Conservation (phyloP, 2,797 vertebrate species). For the Coregonus ussuriensis region DNA sequence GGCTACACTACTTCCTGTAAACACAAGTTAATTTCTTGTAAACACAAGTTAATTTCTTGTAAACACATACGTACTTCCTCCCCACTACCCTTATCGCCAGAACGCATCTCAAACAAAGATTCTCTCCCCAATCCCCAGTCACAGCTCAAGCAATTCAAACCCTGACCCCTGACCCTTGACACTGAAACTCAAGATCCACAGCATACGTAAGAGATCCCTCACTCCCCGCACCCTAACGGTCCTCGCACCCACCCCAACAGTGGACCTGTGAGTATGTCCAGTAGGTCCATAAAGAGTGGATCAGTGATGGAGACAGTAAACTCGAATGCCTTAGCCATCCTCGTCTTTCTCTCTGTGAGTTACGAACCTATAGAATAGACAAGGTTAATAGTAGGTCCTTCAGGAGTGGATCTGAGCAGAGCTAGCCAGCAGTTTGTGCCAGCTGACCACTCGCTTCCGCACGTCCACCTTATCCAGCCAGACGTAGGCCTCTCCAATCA, state of each 20-base stretch:
- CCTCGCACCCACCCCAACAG: not conserved
- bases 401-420: conserved; percentile 90
- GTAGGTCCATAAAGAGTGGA: conserved; percentile 6
- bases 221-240: not conserved
- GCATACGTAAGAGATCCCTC: conserved; percentile 17
- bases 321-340: conserved; percentile 7
- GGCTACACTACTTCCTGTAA: conserved; percentile 60
- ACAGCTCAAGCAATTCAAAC: conserved; percentile 25
- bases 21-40: conserved; percentile 58
- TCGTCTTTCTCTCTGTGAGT: not conserved
- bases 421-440: conserved; percentile 97
- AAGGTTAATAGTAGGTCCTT: conserved; percentile 18
- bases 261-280: conserved; percentile 3
- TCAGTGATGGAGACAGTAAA: conserved; percentile 21
- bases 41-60: conserved; percentile 58
- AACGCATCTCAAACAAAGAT: conserved; percentile 30
- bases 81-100: conserved; percentile 29
- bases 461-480: conserved; percentile 99
- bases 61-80: conserved; percentile 49
- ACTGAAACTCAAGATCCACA: conserved; percentile 35
- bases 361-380: not conserved
- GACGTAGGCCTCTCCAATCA: conserved; percentile 97
- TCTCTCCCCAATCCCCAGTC: conserved; percentile 7
- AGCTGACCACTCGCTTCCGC: conserved; percentile 95
- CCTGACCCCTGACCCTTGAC: conserved; percentile 29